phyloP scores from a whole-genome alignment of 2,797 vertebrate genomes.

The Protosalanx chinensis region DNA sequence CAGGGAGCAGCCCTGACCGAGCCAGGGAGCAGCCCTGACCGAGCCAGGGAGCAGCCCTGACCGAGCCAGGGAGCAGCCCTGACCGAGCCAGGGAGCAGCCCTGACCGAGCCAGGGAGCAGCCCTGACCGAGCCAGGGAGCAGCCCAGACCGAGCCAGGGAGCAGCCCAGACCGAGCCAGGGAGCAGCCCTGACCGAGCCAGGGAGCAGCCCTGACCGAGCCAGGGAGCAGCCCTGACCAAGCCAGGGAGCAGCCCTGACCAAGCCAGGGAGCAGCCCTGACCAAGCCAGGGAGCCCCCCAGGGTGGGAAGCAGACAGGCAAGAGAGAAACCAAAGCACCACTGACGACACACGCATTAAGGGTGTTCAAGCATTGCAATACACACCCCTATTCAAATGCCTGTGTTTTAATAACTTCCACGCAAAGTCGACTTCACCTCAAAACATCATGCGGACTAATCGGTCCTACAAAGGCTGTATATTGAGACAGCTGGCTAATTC shows the following conservation, averaged over 20 bases:
- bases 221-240: slow-evolving; percentile 23
- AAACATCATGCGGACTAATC: no score
- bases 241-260: no score
- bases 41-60: neutral
- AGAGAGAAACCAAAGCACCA: slow-evolving; percentile 21
- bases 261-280: no score
- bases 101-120: slow-evolving; percentile 15
- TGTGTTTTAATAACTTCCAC: no score
- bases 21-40: slow-evolving; percentile 20
- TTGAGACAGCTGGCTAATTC: no score
- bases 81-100: neutral
- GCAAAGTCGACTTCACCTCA: no score
- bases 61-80: slow-evolving; percentile 17
- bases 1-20: neutral
- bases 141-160: neutral
- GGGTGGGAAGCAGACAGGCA: neutral
- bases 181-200: no score
- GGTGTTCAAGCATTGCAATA: neutral
- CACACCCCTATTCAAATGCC: no score
- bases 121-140: neutral
- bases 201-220: slow-evolving; percentile 18
- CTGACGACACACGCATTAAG: slow-evolving; percentile 13
- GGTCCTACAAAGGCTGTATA: no score
- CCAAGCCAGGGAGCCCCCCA: neutral
- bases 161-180: slow-evolving; percentile 9